Conservation (phyloP, 2,113 vertebrate species). For the Oryzias melastigma region DNA sequence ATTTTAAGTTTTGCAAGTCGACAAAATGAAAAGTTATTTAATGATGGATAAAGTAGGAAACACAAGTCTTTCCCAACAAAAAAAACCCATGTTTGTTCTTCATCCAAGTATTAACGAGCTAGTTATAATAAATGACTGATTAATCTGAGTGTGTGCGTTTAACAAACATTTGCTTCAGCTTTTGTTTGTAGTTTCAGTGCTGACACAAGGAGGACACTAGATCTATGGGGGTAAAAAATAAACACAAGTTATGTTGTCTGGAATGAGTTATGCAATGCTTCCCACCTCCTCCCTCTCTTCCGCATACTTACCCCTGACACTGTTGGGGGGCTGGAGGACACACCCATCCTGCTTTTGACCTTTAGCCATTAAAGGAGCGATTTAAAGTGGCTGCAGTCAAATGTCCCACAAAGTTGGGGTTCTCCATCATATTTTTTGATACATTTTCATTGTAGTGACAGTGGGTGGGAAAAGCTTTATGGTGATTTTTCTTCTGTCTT, state of each 20-base stretch:
- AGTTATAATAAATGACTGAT: neutral
- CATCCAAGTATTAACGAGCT: neutral
- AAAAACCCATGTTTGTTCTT: too few species aligned
- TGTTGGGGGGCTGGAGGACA: constrained; percentile 17
- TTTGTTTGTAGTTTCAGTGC: constrained; percentile 4
- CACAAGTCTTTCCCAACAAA: too few species aligned
- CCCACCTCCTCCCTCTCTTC: constrained; percentile 45
- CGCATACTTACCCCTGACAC: constrained; percentile 18
- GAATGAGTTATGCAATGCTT: constrained; percentile 33
- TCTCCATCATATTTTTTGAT: too few species aligned
- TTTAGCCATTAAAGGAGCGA: constrained; percentile 8
- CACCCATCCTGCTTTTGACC: constrained; percentile 20
- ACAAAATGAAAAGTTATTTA: too few species aligned
- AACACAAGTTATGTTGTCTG: constrained; percentile 28
- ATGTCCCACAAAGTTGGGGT: too few species aligned
- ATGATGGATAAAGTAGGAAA: too few species aligned
- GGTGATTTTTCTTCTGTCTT: constrained; percentile 16
- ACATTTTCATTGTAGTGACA: too few species aligned
- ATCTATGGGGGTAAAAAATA: neutral
- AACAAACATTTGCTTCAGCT: neutral
- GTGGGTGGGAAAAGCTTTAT: neutral
- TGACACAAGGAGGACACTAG: constrained; percentile 19
- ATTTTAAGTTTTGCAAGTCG: too few species aligned
- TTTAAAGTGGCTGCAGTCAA: too few species aligned
- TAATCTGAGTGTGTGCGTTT: neutral